Conservation (phyloP, 2,113 vertebrate species). For the Eolophus roseicapilla region DNA sequence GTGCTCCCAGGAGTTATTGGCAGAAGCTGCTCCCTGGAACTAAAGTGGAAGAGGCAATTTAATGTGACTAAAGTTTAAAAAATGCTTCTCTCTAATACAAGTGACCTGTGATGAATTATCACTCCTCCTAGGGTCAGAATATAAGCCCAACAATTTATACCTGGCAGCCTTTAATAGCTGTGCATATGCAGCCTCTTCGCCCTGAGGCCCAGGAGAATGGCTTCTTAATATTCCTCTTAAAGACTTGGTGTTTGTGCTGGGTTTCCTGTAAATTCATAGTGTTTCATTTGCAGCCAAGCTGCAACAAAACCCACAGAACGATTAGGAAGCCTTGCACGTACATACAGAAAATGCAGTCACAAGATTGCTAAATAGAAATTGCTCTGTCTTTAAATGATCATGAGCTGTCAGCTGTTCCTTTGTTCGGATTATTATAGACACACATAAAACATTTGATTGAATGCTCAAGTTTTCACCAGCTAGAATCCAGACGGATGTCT, state of each 20-base stretch:
- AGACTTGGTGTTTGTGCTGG: not conserved
- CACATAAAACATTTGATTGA: constrained; percentile 40
- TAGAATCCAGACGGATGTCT: not conserved
- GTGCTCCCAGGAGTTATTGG: not conserved
- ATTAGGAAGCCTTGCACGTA: constrained; percentile 10
- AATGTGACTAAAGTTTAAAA: not conserved
- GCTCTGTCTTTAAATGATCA: constrained; percentile 45
- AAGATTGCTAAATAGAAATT: constrained; percentile 61
- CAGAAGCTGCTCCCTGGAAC: not conserved
- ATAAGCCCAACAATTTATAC: not conserved
- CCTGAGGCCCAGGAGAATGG: not conserved
- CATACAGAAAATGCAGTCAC: constrained; percentile 30
- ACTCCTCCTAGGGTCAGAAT: not conserved
- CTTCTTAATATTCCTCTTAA: not conserved
- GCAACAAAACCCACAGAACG: not conserved
- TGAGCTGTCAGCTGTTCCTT: constrained; percentile 54
- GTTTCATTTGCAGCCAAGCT: constrained; percentile 19
- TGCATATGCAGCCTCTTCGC: not conserved
- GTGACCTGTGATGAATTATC: not conserved
- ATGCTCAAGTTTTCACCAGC: not conserved
- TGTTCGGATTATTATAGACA: constrained; percentile 47
- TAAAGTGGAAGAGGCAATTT: not conserved
- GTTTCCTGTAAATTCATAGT: constrained; percentile 8
- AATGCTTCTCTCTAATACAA: not conserved
- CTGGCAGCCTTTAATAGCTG: not conserved